A percentile compares a stretch with the other conserved stretches of the same genome.
Evolutionary conservation across 2,113 vertebrate species (phyloP).

Genomic region (Microtus montanus): DNA sequence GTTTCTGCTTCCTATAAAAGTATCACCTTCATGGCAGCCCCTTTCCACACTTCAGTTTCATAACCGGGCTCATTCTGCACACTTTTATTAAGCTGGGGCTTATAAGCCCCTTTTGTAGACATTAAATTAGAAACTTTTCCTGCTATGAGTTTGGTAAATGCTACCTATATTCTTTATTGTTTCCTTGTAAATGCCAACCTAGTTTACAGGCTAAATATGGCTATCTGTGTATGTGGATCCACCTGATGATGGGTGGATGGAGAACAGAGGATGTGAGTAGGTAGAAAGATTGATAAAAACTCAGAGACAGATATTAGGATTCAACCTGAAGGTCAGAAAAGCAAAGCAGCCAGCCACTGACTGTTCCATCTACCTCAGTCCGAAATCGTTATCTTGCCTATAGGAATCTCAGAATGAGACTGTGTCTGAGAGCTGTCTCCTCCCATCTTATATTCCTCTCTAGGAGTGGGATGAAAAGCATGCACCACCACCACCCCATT

Average conservation of each 20-base stretch:
- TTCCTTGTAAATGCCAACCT: background rate
- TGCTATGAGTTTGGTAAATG: background rate
- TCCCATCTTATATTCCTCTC: no score
- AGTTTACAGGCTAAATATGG: background rate
- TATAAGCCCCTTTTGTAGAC: background rate
- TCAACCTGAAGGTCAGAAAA: no score
- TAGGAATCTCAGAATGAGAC: no score
- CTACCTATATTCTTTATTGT: background rate
- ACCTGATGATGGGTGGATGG: background rate
- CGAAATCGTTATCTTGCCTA: no score
- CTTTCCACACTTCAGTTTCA: slow-evolving; percentile 39
- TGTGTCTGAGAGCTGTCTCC: no score
- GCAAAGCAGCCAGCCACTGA: no score
- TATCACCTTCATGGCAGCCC: background rate
- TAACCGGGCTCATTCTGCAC: slow-evolving; percentile 28
- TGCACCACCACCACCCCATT: no score
- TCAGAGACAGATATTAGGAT: no score
- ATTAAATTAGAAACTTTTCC: slow-evolving; percentile 6
- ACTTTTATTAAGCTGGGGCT: slow-evolving; percentile 22
- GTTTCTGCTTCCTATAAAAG: background rate
- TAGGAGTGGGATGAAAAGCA: no score
- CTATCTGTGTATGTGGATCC: background rate
- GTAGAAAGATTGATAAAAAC: no score
- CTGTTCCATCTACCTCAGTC: no score
- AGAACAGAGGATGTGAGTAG: no score